A percentile compares a stretch with the other conserved stretches of the same genome.
Evolutionary conservation across 1,140 invertebrate genomes (phyloP).

Genomic region (Pseudachorutes palmiensis): DNA sequence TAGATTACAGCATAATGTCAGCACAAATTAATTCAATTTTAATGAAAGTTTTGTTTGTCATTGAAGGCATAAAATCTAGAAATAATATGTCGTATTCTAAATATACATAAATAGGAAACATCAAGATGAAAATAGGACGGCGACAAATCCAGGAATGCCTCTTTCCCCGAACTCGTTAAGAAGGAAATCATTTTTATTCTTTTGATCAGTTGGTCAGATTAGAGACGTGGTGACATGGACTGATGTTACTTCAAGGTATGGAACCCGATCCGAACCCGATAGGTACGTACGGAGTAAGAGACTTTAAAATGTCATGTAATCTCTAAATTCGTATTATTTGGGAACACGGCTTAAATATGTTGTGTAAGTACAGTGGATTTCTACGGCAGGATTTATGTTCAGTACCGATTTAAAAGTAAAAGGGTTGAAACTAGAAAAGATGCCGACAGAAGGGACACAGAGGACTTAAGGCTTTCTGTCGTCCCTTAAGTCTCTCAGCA

Average conservation of each 20-base stretch:
- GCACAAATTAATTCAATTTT: too few relatives aligned
- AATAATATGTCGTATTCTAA: background rate
- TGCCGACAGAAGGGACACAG: slow-evolving; percentile 5
- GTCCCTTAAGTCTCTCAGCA: background rate
- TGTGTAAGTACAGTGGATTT: slow-evolving; percentile 1
- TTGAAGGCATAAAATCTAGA: background rate
- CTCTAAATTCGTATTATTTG: background rate
- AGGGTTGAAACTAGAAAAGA: background rate
- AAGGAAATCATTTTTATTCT: background rate
- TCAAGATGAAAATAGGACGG: too few relatives aligned
- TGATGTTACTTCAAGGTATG: background rate
- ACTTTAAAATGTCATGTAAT: background rate
- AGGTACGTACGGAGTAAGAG: background rate
- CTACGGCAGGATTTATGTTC: background rate
- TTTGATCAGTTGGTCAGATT: background rate
- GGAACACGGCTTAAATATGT: background rate
- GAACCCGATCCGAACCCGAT: background rate
- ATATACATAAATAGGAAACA: background rate
- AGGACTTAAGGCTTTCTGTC: background rate
- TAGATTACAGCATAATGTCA: background rate
- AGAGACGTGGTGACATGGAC: background rate
- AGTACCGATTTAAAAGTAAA: slow-evolving; percentile 8
- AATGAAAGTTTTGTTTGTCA: too few relatives aligned
- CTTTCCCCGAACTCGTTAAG: background rate
- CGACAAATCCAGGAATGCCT: background rate